phyloP scores from a whole-genome alignment of 2,113 vertebrate genomes.

The Phyllostomus discolor region DNA sequence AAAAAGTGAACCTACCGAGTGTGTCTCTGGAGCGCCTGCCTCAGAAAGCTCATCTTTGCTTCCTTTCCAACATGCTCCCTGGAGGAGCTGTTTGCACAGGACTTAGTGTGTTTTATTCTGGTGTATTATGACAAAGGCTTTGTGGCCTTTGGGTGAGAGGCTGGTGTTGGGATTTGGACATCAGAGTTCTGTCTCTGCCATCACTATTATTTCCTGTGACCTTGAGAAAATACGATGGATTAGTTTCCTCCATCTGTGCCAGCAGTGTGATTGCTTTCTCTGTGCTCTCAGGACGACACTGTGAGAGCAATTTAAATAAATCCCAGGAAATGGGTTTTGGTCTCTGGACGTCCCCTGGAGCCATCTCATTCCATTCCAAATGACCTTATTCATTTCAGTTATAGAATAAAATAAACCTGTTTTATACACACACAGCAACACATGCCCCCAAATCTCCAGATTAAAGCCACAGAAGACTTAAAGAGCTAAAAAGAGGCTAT shows the following conservation, averaged over 20 bases:
- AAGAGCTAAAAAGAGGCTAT: neutral
- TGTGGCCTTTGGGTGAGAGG: neutral
- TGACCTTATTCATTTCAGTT: neutral
- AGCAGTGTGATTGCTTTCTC: neutral
- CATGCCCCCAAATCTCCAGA: neutral
- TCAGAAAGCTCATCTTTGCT: neutral
- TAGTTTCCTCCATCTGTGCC: neutral
- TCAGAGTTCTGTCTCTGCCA: neutral
- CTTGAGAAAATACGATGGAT: neutral
- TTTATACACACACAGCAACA: neutral
- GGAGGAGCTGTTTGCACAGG: neutral
- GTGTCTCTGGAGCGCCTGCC: neutral
- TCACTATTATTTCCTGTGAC: neutral
- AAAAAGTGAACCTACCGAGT: neutral
- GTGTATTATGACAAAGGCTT: neutral
- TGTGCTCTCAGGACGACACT: neutral
- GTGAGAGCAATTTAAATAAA: neutral
- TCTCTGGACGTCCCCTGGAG: neutral
- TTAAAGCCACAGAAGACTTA: neutral
- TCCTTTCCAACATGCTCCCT: neutral
- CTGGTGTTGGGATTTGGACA: neutral
- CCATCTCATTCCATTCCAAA: neutral
- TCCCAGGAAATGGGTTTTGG: neutral
- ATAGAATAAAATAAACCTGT: slow-evolving; percentile 9
- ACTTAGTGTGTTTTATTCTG: neutral